phyloP scores from a whole-genome alignment of 2,888 invertebrate genomes.

The Crossocerus cetratus region DNA sequence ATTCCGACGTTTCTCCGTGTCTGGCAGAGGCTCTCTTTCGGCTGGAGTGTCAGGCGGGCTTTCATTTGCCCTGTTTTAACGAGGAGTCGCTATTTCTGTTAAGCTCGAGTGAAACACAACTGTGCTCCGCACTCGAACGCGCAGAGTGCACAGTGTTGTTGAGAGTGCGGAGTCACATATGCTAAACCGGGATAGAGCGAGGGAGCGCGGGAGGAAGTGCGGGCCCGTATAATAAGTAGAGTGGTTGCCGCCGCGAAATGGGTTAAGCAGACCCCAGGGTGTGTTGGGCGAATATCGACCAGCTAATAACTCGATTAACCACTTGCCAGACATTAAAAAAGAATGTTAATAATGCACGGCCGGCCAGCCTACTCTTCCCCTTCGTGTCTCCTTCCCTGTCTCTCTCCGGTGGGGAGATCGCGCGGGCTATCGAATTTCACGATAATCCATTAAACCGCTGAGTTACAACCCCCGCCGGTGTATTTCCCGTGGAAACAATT shows the following conservation, averaged over 20 bases:
- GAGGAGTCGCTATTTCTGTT: slow-evolving; percentile 10
- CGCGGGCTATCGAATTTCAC: not conserved
- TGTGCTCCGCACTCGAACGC: slow-evolving; percentile 9
- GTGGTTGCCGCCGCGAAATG: not conserved
- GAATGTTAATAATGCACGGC: no score
- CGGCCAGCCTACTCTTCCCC: no score
- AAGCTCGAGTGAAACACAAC: not conserved
- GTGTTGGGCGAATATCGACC: not conserved
- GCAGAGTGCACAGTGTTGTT: not conserved
- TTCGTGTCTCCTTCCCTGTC: no score
- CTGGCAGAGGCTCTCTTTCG: not conserved
- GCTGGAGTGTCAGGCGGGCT: no score
- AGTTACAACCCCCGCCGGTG: slow-evolving; percentile 6
- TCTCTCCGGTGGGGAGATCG: not conserved
- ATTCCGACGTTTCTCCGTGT: no score
- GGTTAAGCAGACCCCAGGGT: not conserved
- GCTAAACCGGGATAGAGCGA: not conserved
- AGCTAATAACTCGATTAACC: not conserved
- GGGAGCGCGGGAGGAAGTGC: no score
- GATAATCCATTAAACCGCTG: not conserved
- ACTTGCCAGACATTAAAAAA: no score
- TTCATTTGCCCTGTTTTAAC: not conserved
- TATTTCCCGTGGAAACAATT: slow-evolving; percentile 25
- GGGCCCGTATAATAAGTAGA: not conserved
- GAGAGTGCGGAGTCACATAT: not conserved